Evolutionary conservation across 2,113 vertebrate species (phyloP).

Genomic region (Petaurus breviceps): DNA sequence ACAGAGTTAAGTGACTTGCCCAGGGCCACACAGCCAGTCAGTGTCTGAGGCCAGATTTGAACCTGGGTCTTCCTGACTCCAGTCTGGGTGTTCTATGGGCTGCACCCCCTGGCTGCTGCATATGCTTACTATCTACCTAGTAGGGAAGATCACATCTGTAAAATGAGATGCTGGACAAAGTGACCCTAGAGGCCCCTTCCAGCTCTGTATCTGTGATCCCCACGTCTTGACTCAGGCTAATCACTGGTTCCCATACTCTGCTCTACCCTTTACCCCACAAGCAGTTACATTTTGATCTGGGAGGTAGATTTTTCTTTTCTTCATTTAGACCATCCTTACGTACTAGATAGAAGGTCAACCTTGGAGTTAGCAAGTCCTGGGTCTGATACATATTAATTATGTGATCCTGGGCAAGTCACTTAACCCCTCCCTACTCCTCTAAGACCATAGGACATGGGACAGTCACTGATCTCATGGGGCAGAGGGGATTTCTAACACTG

Average conservation of each 20-base stretch:
- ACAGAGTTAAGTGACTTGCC: too few relatives aligned
- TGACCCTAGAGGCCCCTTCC: neutral
- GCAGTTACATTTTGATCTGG: neutral
- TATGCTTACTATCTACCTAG: neutral
- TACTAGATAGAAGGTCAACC: neutral
- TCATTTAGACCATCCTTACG: neutral
- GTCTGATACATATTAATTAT: neutral
- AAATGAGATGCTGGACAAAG: neutral
- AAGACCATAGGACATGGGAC: neutral
- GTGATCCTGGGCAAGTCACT: neutral
- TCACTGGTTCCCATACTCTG: neutral
- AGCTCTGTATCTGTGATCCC: neutral
- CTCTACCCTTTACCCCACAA: neutral
- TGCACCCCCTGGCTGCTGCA: neutral
- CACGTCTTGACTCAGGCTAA: neutral
- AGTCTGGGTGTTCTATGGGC: rapidly evolving
- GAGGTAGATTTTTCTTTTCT: neutral
- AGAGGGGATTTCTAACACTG: neutral
- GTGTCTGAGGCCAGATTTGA: neutral
- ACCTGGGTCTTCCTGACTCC: neutral
- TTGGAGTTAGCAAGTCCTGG: neutral
- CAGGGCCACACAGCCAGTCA: too few relatives aligned
- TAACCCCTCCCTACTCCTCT: neutral
- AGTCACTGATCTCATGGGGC: neutral
- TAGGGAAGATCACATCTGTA: neutral